Percentiles rank a stretch among this genome's conserved stretches.
phyloP scores from a whole-genome alignment of 2,113 vertebrate genomes.

The Ameiurus melas region DNA sequence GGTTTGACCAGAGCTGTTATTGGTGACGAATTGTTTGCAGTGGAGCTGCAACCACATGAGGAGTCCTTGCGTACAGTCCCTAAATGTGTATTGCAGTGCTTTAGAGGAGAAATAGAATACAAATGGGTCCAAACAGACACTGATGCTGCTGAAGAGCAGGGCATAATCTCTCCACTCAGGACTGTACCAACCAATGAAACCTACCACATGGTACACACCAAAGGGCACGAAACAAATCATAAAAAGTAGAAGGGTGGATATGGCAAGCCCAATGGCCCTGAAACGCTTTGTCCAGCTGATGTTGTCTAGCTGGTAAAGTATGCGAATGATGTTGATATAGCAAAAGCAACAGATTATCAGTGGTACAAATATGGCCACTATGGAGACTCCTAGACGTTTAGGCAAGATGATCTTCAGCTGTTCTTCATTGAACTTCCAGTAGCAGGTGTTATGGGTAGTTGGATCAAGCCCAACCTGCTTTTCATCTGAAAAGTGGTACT shows the following conservation, averaged over 20 bases:
- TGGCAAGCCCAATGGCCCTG: constrained; percentile 37
- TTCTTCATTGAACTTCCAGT: constrained; percentile 7
- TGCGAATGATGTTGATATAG: constrained; percentile 47
- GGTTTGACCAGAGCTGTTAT: too few relatives aligned
- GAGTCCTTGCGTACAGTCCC: neutral
- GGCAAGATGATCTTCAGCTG: constrained; percentile 42
- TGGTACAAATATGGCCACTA: constrained; percentile 42
- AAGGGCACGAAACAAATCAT: constrained; percentile 59
- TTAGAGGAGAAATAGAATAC: constrained; percentile 69
- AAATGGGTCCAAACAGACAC: constrained; percentile 65
- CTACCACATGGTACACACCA: constrained; percentile 61
- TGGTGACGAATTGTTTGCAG: too few relatives aligned
- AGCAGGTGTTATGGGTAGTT: constrained; percentile 33
- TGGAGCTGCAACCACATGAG: neutral
- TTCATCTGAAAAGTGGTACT: constrained; percentile 45
- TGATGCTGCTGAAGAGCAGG: constrained; percentile 60
- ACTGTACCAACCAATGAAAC: constrained; percentile 48
- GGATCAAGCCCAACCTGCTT: neutral
- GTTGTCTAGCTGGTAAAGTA: constrained; percentile 17
- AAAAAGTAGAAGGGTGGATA: constrained; percentile 43
- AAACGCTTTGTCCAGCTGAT: constrained; percentile 23
- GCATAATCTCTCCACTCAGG: too few relatives aligned
- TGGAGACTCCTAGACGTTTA: constrained; percentile 18
- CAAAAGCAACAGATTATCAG: constrained; percentile 52
- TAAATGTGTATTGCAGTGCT: neutral